These are phyloP conservation scores for Rhopalosiphum maidis DNA, from an alignment of 1,140 invertebrate genomes.

Conservation along the genomic window DNA sequence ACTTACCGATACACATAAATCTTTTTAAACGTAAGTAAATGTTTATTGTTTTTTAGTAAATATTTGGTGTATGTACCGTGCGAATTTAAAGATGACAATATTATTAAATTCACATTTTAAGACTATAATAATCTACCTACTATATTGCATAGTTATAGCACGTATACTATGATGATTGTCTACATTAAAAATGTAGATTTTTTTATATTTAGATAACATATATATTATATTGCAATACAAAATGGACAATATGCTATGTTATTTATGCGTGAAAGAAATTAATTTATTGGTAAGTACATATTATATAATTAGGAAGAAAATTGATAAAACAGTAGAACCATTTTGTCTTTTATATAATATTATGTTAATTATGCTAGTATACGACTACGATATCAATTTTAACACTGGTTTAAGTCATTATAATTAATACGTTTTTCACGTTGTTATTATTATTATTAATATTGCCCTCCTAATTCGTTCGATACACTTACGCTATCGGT, in stretches of 20 bases:
- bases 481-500: background rate
- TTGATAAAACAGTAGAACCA: background rate
- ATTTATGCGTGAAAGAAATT: background rate
- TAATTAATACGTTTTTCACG: background rate
- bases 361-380: background rate
- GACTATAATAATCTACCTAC: background rate
- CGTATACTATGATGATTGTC: background rate
- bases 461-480: background rate
- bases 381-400: background rate
- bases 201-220: no score
- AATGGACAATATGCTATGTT: background rate
- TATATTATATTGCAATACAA: background rate
- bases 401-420: background rate
- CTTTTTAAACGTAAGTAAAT: background rate
- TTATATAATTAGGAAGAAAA: background rate
- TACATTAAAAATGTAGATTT: background rate
- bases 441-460: background rate
- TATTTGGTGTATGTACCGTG: background rate
- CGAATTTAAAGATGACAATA: background rate
- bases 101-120: background rate
- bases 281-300: background rate
- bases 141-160: background rate
- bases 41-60: background rate
- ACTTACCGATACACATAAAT: background rate
- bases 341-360: background rate